Percentiles rank a stretch among this genome's conserved stretches.
Evolutionary conservation across 1,140 invertebrate genomes (phyloP).

Genomic region (Caerostris extrusa): DNA sequence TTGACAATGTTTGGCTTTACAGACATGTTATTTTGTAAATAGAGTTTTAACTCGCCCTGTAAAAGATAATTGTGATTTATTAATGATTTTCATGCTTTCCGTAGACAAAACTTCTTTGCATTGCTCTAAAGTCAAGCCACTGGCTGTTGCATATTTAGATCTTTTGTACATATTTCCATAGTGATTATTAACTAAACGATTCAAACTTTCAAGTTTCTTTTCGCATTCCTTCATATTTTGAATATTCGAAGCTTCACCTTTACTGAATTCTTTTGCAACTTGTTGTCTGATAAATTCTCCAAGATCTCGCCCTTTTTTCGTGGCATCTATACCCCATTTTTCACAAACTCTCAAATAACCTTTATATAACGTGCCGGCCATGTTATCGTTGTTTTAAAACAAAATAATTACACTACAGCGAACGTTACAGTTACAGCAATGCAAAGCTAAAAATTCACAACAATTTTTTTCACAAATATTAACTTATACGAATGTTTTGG

Average conservation of each 20-base stretch:
- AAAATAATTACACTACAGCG: background rate
- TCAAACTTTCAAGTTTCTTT: constrained; percentile 86
- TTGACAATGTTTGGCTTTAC: no score
- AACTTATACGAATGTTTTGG: no score
- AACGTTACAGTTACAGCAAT: no score
- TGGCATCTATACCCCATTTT: constrained; percentile 89
- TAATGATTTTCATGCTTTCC: constrained; percentile 86
- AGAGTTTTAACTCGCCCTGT: background rate
- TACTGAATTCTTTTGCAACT: constrained; percentile 86
- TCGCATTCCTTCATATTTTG: constrained; percentile 85
- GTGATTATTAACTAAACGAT: constrained; percentile 87
- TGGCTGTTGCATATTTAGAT: constrained; percentile 84
- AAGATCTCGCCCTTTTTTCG: constrained; percentile 89
- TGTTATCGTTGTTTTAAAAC: background rate
- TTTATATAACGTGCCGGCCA: constrained; percentile 79
- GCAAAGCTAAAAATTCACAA: no score
- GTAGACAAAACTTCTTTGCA: constrained; percentile 87
- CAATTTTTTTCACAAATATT: no score
- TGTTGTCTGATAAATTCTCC: constrained; percentile 88
- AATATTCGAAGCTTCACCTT: constrained; percentile 83
- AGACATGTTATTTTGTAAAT: no score
- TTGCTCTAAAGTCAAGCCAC: constrained; percentile 87
- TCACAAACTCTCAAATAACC: constrained; percentile 88
- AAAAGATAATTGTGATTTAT: constrained; percentile 80
- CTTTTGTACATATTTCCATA: constrained; percentile 85